Percentiles rank a stretch among this genome's conserved stretches.
phyloP scores from a whole-genome alignment of 2,797 vertebrate genomes.

The Phalanger gymnotis region DNA sequence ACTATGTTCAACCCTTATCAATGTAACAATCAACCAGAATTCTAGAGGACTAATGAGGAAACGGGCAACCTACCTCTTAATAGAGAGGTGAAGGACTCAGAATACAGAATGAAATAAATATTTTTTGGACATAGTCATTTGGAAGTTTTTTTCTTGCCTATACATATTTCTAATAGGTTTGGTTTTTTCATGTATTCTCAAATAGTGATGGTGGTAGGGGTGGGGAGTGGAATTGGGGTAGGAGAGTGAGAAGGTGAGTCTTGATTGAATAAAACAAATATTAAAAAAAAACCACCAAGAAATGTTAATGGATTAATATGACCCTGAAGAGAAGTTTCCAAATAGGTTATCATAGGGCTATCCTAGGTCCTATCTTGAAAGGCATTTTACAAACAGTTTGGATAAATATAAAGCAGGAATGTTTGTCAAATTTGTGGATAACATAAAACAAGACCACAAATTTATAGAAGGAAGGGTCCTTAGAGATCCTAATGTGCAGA shows the following conservation, averaged over 20 bases:
- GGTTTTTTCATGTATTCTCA: neutral
- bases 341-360: neutral
- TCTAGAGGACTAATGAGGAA: neutral
- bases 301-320: neutral
- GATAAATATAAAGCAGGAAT: neutral
- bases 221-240: neutral
- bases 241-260: neutral
- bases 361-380: neutral
- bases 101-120: neutral
- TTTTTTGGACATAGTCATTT: neutral
- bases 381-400: neutral
- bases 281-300: neutral
- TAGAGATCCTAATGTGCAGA: neutral
- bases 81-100: neutral
- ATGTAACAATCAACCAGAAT: neutral
- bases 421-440: neutral
- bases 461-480: neutral
- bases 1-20: neutral
- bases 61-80: neutral
- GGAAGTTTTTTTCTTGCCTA: neutral
- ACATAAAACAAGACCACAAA: neutral
- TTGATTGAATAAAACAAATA: neutral
- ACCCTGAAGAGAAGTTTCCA: neutral
- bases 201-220: neutral
- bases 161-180: neutral